These are phyloP conservation scores for Brenthis hecate DNA, from an alignment of 2,888 invertebrate species.

Conservation along the genomic window DNA sequence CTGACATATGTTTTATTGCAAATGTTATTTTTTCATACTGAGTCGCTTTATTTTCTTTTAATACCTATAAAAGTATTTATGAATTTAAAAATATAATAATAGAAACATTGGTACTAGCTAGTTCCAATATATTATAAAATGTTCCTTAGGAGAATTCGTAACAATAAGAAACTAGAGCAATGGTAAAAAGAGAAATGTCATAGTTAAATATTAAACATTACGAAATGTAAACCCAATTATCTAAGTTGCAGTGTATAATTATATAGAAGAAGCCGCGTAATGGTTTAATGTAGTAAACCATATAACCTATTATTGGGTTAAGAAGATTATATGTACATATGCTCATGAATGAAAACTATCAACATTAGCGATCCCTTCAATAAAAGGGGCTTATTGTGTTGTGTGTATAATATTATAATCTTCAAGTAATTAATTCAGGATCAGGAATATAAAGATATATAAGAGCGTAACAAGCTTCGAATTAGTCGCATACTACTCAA, in stretches of 20 bases:
- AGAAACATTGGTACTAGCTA: too few relatives aligned
- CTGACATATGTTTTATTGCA: slow-evolving; percentile 57
- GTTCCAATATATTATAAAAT: too few relatives aligned
- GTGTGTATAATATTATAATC: not conserved
- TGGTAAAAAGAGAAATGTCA: not conserved
- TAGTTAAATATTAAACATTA: slow-evolving; percentile 1
- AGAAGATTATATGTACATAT: slow-evolving; percentile 18
- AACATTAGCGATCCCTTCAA: slow-evolving; percentile 6
- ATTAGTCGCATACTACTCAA: too few relatives aligned
- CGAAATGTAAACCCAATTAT: slow-evolving; percentile 14
- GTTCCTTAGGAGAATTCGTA: not conserved
- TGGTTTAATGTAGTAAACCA: slow-evolving; percentile 16
- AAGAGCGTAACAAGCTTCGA: too few relatives aligned
- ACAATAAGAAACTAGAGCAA: not conserved
- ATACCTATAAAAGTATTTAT: too few relatives aligned
- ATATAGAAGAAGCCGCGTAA: slow-evolving; percentile 23
- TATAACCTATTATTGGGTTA: slow-evolving; percentile 22
- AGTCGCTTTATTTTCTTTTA: slow-evolving; percentile 1
- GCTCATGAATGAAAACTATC: slow-evolving; percentile 4
- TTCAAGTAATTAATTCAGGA: not conserved
- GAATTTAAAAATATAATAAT: too few relatives aligned
- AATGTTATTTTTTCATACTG: slow-evolving; percentile 21
- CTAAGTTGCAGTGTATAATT: slow-evolving; percentile 10
- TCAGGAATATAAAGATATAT: too few relatives aligned
- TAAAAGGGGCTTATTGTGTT: not conserved